A percentile compares a stretch with the other conserved stretches of the same genome.
Evolutionary conservation across 1,140 invertebrate species (phyloP).

Genomic region (Dysdera silvatica): DNA sequence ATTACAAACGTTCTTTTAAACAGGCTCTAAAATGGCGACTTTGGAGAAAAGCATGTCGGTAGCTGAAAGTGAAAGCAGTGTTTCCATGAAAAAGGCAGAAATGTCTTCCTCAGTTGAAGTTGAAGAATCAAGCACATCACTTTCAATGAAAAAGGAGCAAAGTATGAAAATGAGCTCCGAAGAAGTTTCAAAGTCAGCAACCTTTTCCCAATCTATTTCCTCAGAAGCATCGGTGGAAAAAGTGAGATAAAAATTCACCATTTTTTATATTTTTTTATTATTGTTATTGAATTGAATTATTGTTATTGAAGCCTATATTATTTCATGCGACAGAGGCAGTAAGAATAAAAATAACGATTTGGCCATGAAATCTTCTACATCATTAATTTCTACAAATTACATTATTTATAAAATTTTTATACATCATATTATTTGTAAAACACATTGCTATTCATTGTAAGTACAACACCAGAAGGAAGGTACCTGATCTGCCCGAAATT

Average conservation of each 20-base stretch:
- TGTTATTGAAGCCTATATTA: neutral
- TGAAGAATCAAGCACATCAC: conserved; percentile 4
- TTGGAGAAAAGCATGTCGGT: conserved; percentile 21
- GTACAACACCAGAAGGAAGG: too few relatives aligned
- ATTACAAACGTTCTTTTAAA: neutral
- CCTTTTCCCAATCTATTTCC: conserved; percentile 11
- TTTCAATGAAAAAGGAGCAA: conserved; percentile 20
- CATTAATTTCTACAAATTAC: neutral
- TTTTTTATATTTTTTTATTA: neutral
- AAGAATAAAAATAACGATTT: neutral
- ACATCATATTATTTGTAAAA: neutral
- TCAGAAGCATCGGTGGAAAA: conserved; percentile 24
- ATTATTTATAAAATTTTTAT: neutral
- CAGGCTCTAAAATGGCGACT: conserved; percentile 15
- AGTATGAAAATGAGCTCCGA: conserved; percentile 12
- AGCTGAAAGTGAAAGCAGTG: conserved; percentile 17
- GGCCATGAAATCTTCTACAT: neutral
- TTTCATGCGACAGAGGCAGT: neutral
- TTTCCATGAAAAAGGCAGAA: conserved; percentile 3
- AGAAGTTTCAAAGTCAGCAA: neutral
- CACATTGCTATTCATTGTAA: too few relatives aligned
- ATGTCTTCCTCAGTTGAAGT: conserved; percentile 13
- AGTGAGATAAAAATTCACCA: neutral
- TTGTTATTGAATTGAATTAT: neutral
- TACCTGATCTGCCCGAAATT: too few relatives aligned